Evolutionary conservation across 2,797 vertebrate genomes (phyloP), one percentile per base, ranked within the genome.

Genomic region (Neostethus bicornis): DNA sequence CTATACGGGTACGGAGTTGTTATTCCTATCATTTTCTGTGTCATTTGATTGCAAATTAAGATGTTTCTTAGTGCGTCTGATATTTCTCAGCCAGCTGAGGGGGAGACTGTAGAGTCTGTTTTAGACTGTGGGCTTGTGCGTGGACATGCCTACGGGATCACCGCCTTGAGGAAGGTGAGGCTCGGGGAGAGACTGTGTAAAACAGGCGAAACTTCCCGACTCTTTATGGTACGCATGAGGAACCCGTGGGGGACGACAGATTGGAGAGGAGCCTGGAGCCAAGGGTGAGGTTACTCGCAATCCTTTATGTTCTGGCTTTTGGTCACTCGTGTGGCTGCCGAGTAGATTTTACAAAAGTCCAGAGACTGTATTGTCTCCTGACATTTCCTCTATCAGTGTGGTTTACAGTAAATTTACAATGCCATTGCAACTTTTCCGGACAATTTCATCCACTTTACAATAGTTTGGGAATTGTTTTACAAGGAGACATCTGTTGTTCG

Each of bases 191-290:
- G 29, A 28, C 63, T 73, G 8, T 50, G 68, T 13, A 74, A 55
- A 17, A 63, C 56, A 13, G 76, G 73, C 2, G 80, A 73, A 1
- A 28, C 48, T 6, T 50, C 83, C 46, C 85, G 88, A 9, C 62
- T 93, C 61, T 76, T 84, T 35, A 87, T 94, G 90, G 81, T 94
- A 61, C 90, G 93, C 50, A 89, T 92, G 87, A 90, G 91, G 63
- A 94, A 94, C 87, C 93, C 92, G 0, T 94, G 93, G 89, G 93
- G 93, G 29, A 93, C 87, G 20, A 83, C 89, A 0, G 91, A 94
- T 76, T 94, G 93, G 93, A 92, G 81, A 2, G 93, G 93, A 0
- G 79, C 91, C 66, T 94, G 93, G 93, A 93, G 93, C 57, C 89
- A 92, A 45, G 78, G 89, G 93, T 94, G 71, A 89, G 85, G 57